Evolutionary conservation across 2,113 vertebrate species (phyloP), one percentile per base, ranked within the genome.

Genomic region (Burhinus oedicnemus): DNA sequence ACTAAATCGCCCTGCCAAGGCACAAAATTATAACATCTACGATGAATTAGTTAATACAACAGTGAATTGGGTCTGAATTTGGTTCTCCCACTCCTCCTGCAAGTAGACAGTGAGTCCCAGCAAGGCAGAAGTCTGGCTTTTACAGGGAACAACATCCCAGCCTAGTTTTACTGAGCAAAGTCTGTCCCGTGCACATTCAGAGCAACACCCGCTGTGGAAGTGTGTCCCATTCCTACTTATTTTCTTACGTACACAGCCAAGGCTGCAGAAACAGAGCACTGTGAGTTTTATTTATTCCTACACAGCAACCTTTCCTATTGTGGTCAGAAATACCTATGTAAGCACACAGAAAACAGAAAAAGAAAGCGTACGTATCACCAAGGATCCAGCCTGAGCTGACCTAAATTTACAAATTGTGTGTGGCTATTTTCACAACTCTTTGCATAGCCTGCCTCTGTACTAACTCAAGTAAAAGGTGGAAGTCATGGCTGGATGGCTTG

Each of bases 361-460:
- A n/a, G 10, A 27, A 38, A 52, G 29, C 1, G 3, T 36, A 11
- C 0, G 0, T 29, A 9, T 13, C 29, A 22, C 40, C 30, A 18
- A 42, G 45, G 14, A 52, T 23, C 23, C 42, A 81, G 3, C 36
- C 49, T 47, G 22, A 49, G 22, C 54, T 77, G 64, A 38, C 57
- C 32, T 27, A 15, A 30, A 7, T 29, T 66, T 61, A 60, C 19
- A 52, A 77, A 30, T 52, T 27, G 9, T 3, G 14, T 40, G 77
- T 57, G 71, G 57, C 2, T 26, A 49, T 34, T 66, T 47, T 45
- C 36, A 66, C 54, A 18, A 26, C n/a, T 34, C 40, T 71, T 11
- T 72, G 54, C 64, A 34, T 5, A 54, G 29, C 8, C 60, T 76
- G 8, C 14, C 19, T 47, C 57, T 49, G 8, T 32, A 42, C 10